Base-by-base conservation (phyloP, 2,797 vertebrate genomes). In the Distichodus sexfasciatus region DNA sequence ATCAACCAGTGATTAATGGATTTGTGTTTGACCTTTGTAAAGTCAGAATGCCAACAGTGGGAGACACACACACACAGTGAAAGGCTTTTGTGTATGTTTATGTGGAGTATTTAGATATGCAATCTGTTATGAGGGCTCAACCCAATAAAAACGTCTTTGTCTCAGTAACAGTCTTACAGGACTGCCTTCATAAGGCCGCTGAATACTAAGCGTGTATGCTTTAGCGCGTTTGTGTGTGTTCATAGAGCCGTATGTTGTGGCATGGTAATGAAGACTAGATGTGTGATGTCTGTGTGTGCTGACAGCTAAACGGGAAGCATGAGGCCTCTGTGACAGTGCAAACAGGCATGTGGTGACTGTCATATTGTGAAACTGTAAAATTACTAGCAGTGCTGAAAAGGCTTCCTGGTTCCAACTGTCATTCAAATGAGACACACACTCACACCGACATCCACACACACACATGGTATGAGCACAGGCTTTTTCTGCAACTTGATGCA, bases 161-260 rank as follows among this genome's bases (percentile, higher is more conserved):
- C 47, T 44, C 41, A 21, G 5, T 26, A 53, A 58, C 44, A 28
- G n/a, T 28, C 15, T 57, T 41, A 26, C 55, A 73, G 24, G 47
- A 48, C 51, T 59, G 55, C 36, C 31, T 44, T 24, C 62, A 43
- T 47, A 64, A 17, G 69, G 46, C 23, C 47, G 21, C 69, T 24
- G 60, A 75, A 75, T 72, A 61, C 57, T 75, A 72, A 75, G 41
- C 53, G 62, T 47, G 57, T 58, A 51, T 55, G 10, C 14, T 17
- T 40, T 48, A 28, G 28, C 10, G 21, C 23, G 17, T 6, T 3
- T 36, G 28, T 62, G 7, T 48, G 23, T 40, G n/a, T 46, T 35
- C 10, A 28, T 26, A 4, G 35, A n/a, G 28, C 10, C 29, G 11
- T 11, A 3, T 31, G n/a, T 70, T 28, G 2, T n/a, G 15, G 48